Percentiles rank a stretch among this genome's conserved stretches.
These are phyloP conservation scores for Trissoscelio sp. DNA, from an alignment of 2,888 invertebrate species.

Conservation along the genomic window DNA sequence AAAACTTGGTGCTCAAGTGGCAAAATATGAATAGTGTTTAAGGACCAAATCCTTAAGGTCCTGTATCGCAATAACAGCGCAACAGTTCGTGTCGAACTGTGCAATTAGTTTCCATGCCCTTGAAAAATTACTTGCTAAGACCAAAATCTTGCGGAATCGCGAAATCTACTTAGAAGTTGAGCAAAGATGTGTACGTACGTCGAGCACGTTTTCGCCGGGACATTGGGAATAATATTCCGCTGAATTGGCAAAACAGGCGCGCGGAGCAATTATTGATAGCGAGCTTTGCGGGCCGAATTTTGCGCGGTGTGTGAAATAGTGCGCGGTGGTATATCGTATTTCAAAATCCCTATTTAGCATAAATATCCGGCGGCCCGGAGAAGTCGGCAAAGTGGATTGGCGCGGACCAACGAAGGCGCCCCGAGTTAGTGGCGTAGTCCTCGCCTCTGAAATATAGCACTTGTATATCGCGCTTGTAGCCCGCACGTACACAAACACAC, in stretches of 20 bases:
- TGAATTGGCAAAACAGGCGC: conserved; percentile 50
- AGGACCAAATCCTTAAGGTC: background rate
- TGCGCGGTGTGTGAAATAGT: conserved; percentile 52
- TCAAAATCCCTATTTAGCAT: conserved; percentile 80
- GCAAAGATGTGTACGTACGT: background rate
- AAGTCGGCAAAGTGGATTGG: conserved; percentile 70
- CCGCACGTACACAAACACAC: conserved; percentile 47
- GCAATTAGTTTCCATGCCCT: conserved; percentile 21
- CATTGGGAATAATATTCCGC: conserved; percentile 55
- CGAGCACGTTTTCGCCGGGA: conserved; percentile 14
- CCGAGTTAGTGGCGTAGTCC: conserved; percentile 60
- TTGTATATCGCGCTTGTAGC: conserved; percentile 60
- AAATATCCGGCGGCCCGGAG: conserved; percentile 74
- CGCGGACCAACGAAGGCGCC: conserved; percentile 51
- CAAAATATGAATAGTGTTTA: background rate
- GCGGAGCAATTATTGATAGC: conserved; percentile 64
- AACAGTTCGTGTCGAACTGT: background rate
- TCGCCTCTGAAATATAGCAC: conserved; percentile 71
- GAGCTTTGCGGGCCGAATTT: conserved; percentile 50
- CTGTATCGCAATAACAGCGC: background rate
- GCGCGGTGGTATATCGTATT: conserved; percentile 75
- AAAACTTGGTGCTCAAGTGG: background rate
- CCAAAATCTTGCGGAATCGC: conserved; percentile 19
- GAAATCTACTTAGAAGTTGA: conserved; percentile 52
- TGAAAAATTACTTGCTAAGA: conserved; percentile 46